phyloP scores from a whole-genome alignment of 2,113 vertebrate genomes.

The Ascaphus truei region DNA sequence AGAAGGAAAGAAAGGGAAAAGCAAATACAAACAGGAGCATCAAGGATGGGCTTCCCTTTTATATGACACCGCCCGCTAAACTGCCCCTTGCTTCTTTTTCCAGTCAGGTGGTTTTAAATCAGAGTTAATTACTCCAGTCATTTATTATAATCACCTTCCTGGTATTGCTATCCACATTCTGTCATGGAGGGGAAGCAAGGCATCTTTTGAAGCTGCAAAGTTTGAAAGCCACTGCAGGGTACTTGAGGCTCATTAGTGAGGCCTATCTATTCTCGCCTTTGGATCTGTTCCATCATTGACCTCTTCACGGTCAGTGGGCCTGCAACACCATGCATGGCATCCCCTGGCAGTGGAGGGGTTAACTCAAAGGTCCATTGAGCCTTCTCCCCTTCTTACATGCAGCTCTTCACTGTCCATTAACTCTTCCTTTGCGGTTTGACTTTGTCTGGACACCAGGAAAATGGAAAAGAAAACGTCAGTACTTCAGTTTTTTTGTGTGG shows the following conservation, averaged over 20 bases:
- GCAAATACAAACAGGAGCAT: slow-evolving; percentile 49
- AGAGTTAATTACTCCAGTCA: slow-evolving; percentile 74
- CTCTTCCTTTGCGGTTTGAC: slow-evolving; percentile 49
- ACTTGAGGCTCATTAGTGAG: slow-evolving; percentile 69
- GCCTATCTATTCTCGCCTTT: slow-evolving; percentile 58
- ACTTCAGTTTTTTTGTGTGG: too few species aligned
- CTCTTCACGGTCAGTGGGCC: slow-evolving; percentile 6
- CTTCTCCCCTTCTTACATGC: slow-evolving; percentile 38
- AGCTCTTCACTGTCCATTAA: slow-evolving; percentile 43
- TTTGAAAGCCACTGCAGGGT: slow-evolving; percentile 67
- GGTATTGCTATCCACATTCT: slow-evolving; percentile 55
- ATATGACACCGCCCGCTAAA: slow-evolving; percentile 56
- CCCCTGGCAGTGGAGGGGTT: background rate
- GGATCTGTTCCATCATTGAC: slow-evolving; percentile 52
- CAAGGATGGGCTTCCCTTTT: slow-evolving; percentile 55
- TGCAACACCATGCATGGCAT: background rate
- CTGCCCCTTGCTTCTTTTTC: slow-evolving; percentile 66
- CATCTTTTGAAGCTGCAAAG: slow-evolving; percentile 60
- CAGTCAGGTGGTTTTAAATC: slow-evolving; percentile 73
- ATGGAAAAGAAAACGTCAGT: too few species aligned
- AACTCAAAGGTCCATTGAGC: slow-evolving; percentile 2
- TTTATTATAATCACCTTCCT: slow-evolving; percentile 76
- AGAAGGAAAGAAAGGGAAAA: too few species aligned
- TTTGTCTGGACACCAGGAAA: too few species aligned
- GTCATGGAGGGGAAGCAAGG: slow-evolving; percentile 60